These are phyloP conservation scores for Eupithecia exiguata DNA, from an alignment of 2,888 invertebrate species.

Conservation along the genomic window DNA sequence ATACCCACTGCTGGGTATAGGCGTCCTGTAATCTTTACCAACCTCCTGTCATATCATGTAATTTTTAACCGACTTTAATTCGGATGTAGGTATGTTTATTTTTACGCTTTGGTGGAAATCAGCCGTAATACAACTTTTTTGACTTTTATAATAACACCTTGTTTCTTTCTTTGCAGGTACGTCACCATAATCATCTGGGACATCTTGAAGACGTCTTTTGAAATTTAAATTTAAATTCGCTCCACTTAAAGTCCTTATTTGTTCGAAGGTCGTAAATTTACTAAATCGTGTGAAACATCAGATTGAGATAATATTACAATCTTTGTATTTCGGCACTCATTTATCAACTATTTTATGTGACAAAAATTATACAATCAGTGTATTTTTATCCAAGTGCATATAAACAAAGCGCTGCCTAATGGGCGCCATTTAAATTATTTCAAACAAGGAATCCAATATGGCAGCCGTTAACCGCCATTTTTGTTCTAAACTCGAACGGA, in stretches of 20 bases:
- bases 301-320: constrained; percentile 31
- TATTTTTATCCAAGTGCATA: background rate
- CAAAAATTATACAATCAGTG: background rate
- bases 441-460: background rate
- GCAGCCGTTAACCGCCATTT: background rate
- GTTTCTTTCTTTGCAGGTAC: constrained; percentile 45
- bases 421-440: background rate
- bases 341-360: constrained; percentile 44
- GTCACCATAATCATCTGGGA: constrained; percentile 25
- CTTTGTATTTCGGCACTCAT: constrained; percentile 44
- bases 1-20: too few relatives aligned
- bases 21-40: too few relatives aligned
- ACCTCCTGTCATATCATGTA: too few relatives aligned
- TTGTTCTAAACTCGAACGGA: background rate
- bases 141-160: constrained; percentile 1
- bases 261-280: constrained; percentile 62
- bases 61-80: background rate
- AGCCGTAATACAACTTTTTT: background rate
- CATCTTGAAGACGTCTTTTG: constrained; percentile 8
- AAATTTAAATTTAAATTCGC: constrained; percentile 55
- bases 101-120: background rate
- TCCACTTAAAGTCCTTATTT: constrained; percentile 58
- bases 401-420: background rate
- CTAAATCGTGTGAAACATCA: constrained; percentile 57
- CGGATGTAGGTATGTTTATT: background rate